Evolutionary conservation across 2,888 invertebrate genomes (phyloP).

Genomic region (Sarcophaga subvicina): DNA sequence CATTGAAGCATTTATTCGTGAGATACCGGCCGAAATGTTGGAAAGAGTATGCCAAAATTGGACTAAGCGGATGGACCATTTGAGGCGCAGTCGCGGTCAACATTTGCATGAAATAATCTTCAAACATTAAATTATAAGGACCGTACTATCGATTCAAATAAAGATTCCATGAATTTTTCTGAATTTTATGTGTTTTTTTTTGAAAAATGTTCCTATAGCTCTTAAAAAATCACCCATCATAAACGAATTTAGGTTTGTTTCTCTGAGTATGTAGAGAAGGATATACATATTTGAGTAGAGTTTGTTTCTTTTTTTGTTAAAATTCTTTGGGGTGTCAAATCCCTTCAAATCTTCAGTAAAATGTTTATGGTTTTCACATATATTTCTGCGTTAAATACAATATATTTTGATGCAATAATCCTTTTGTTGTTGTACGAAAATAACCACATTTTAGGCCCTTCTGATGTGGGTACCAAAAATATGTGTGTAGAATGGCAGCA

Average conservation of each 20-base stretch:
- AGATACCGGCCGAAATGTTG: too few species aligned
- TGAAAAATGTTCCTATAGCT: too few species aligned
- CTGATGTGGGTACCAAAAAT: slow-evolving; percentile 54
- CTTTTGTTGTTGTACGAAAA: slow-evolving; percentile 55
- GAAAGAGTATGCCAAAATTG: too few species aligned
- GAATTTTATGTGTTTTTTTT: too few species aligned
- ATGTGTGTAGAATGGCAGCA: background rate
- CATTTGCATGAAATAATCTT: too few species aligned
- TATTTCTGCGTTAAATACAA: slow-evolving; percentile 55
- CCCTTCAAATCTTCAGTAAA: slow-evolving; percentile 49
- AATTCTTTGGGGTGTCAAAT: slow-evolving; percentile 50
- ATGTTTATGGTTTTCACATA: slow-evolving; percentile 64
- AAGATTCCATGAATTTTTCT: too few species aligned
- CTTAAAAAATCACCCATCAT: too few species aligned
- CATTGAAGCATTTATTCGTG: too few species aligned
- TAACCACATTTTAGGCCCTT: slow-evolving; percentile 55
- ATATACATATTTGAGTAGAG: background rate
- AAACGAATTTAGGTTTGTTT: background rate
- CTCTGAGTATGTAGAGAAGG: background rate
- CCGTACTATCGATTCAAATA: too few species aligned
- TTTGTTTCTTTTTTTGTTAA: slow-evolving; percentile 17
- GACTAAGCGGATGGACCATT: too few species aligned
- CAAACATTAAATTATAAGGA: too few species aligned
- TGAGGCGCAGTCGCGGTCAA: too few species aligned
- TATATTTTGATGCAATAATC: slow-evolving; percentile 64